Base-by-base conservation (phyloP, 2,113 vertebrate genomes). In the Callospermophilus lateralis region DNA sequence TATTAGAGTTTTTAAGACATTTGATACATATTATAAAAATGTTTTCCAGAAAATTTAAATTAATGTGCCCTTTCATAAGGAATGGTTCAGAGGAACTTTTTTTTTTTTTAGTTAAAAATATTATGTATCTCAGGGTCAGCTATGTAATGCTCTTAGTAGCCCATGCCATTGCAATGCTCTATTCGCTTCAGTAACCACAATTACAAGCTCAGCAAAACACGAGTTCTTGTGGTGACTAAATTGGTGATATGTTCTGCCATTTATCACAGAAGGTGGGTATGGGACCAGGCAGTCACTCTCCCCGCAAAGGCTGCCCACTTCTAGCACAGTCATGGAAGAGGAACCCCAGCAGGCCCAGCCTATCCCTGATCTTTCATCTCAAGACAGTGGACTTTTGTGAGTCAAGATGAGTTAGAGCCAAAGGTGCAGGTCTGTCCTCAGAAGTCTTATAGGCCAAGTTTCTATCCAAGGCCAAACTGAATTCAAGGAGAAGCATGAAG, bases 21-120 rank as follows among this genome's bases (percentile, higher is more conserved):
- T 84, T 90, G 26, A 93, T 55, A 84, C 3, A 76, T 72, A 84
- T 17, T 90, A 92, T 80, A 37, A 90, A 97, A 92, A 76, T 65
- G 17, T 8, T 67, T 93, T 81, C 55, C 24, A 79, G 28, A 80
- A 84, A 89, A 53, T 37, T 77, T 90, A 58, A 90, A 45, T 93
- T 73, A 32, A 53, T 79, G 84, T 94, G 67, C 15, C n/a, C 2
- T 92, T 53, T 76, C 17, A 84, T 15, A 72, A 80, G 28, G 17
- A 24, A 34, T 32, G 53, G 72, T 76, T 84, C 68, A 70, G 32
- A 89, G 12, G 74, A 79, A 53, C 10, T 30, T 87, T 84, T 39
- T 12, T 32, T 87, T 84, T 39, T 48, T 17, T 72, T n/a, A 16
- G 11, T 68, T 68, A 95, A 92, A 45, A 74, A 76, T 93, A 45